phyloP scores from a whole-genome alignment of 2,113 vertebrate species.

The Sitta europaea region DNA sequence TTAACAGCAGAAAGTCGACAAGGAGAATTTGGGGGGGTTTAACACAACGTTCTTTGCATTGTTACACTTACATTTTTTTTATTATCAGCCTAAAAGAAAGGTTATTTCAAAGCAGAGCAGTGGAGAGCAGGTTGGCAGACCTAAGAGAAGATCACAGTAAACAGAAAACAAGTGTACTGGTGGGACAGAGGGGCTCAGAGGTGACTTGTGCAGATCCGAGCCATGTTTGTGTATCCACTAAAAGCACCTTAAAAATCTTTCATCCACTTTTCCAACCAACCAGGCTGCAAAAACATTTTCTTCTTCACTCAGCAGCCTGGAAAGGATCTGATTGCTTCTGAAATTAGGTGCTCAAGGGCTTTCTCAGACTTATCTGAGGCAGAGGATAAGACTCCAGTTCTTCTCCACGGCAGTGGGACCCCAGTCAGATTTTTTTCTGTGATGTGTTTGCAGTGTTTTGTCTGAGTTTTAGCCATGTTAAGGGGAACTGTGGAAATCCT shows the following conservation, averaged over 20 bases:
- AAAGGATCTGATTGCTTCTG: neutral
- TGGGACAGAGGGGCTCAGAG: neutral
- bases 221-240: neutral
- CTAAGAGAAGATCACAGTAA: neutral
- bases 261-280: neutral
- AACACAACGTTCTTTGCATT: neutral
- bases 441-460: neutral
- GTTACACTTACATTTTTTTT: neutral
- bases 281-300: neutral
- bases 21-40: neutral
- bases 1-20: neutral
- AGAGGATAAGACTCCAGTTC: neutral
- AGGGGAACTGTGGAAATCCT: neutral
- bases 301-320: neutral
- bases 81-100: neutral
- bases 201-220: neutral
- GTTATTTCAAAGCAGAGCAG: neutral
- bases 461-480: neutral
- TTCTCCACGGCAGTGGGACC: neutral
- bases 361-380: neutral
- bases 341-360: neutral
- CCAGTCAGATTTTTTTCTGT: neutral
- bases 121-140: neutral
- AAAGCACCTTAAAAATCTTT: neutral
- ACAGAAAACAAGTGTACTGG: neutral